Evolutionary conservation across 2,888 invertebrate genomes (phyloP), one percentile per base, ranked within the genome.

Genomic region (Cephus spinipes): DNA sequence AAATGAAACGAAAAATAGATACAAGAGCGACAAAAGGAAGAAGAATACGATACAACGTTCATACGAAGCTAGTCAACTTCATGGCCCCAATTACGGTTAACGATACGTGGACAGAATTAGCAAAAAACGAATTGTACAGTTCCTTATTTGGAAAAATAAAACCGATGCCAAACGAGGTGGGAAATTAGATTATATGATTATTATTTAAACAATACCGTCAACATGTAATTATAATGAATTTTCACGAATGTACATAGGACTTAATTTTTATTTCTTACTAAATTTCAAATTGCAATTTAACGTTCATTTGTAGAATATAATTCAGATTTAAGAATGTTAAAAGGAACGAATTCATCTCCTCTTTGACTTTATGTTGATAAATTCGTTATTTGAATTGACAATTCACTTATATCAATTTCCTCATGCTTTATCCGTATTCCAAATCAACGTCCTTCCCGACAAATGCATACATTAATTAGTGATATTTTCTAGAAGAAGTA

Each of bases 21-120:
- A 98, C 97, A 0, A 95, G 95, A 90, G 98, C 98, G 0, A 98
- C 98, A 9, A 99, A 99, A 92, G 99, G 98, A 0, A 94, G 99
- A 79, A 97, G 96, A 92, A 94, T 98, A 76, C 94, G 97, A 88
- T 98, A 97, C 91, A 95, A 95, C 80, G 95, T 97, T 1, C 97
- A 97, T 90, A 94, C 95, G 76, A 96, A 97, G 89, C 92, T 98
- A 76, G 95, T 98, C 0, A 98, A 97, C 92, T 98, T 96, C 89
- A 97, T 98, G 97, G 97, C 97, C 1, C 96, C 98, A 0, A 91
- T 93, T 68, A 94, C 95, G 83, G 93, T 94, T 73, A 92, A 93
- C 79, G 92, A 91, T 23, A 92, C 92, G 0, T 97, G 97, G 96
- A 94, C 95, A 2, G 96, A 97, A 82, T 95, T 95, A 76, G 96